phyloP scores from a whole-genome alignment of 2,113 vertebrate species.

The Sterna hirundo region DNA sequence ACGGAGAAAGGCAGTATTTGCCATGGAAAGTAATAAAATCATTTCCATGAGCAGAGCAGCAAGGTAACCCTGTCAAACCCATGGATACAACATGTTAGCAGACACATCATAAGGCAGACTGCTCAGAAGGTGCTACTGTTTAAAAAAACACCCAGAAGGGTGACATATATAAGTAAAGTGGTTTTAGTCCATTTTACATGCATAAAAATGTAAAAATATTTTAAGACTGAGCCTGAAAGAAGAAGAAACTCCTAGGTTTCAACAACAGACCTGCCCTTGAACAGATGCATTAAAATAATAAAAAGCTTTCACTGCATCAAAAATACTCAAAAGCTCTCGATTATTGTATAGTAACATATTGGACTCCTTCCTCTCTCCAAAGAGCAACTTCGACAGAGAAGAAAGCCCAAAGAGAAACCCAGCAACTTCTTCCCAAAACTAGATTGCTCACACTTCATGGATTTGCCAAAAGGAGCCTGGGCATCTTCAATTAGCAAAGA shows the following conservation, averaged over 20 bases:
- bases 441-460: background rate
- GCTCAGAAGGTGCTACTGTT: background rate
- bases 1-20: background rate
- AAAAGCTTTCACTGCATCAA: background rate
- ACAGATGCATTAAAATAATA: background rate
- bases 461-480: background rate
- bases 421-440: background rate
- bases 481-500: conserved; percentile 26
- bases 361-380: background rate
- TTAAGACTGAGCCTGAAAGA: background rate
- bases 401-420: background rate
- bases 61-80: background rate
- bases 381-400: background rate
- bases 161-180: background rate
- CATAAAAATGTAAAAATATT: background rate
- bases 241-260: background rate
- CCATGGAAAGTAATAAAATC: background rate
- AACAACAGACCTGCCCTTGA: background rate
- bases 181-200: background rate
- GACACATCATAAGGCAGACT: background rate
- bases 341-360: background rate
- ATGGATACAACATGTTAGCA: background rate
- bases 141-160: background rate
- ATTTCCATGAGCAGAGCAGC: background rate
- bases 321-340: background rate